Conservation (phyloP, 2,113 vertebrate species). For the Ictidomys tridecemlineatus region DNA sequence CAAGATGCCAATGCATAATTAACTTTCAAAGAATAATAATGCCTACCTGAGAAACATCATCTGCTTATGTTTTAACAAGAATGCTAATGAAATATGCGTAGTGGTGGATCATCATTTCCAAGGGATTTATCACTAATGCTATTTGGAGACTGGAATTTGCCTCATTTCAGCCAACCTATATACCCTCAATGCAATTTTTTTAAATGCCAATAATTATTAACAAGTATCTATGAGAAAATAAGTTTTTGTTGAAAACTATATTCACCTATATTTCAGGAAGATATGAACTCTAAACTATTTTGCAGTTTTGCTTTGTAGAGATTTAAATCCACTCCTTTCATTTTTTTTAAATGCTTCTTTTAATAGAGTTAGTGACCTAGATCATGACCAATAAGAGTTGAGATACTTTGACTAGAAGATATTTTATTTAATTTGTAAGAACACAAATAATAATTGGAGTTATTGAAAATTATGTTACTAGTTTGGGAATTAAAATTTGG, state of each 20-base stretch:
- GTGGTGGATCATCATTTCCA: not conserved
- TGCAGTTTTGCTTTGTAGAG: not conserved
- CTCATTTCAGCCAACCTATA: conserved; percentile 4
- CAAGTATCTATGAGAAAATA: not conserved
- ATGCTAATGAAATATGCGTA: not conserved
- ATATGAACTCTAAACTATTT: not conserved
- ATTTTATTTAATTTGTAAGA: conserved; percentile 19
- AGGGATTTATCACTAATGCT: not conserved
- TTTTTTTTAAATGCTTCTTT: conserved; percentile 47
- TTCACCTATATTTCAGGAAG: not conserved
- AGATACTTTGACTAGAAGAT: not conserved
- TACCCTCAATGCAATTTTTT: not conserved
- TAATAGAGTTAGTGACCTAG: not conserved
- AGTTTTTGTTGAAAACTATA: not conserved
- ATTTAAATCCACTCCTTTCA: conserved; percentile 21
- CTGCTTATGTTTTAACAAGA: not conserved
- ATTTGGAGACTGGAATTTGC: conserved; percentile 23
- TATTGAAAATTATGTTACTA: conserved; percentile 15
- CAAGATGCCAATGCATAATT: not conserved
- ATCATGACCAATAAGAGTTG: conserved; percentile 39
- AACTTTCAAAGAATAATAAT: not conserved
- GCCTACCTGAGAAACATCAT: not conserved
- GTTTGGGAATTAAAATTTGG: not conserved
- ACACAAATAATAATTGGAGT: not conserved
- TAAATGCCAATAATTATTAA: conserved; percentile 15